phyloP scores from a whole-genome alignment of 2,113 vertebrate species.

The Herpetotheres cachinnans region DNA sequence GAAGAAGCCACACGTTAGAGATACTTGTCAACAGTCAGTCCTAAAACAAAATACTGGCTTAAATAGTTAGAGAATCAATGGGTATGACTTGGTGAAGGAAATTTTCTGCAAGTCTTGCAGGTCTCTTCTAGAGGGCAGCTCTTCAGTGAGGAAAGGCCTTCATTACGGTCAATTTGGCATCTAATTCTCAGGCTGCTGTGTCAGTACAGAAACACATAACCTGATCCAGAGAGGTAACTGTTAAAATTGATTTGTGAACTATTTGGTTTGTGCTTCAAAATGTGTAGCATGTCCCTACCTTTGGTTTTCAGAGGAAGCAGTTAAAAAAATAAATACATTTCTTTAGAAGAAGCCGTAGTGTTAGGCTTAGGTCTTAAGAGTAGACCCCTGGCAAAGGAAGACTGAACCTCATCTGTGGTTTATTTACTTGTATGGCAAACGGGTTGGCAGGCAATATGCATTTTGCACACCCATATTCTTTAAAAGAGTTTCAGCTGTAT shows the following conservation, averaged over 20 bases:
- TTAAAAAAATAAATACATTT: not conserved
- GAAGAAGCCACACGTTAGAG: not conserved
- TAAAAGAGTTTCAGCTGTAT: not conserved
- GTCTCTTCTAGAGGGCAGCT: not conserved
- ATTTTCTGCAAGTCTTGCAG: not conserved
- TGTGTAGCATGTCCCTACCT: not conserved
- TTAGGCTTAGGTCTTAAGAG: not conserved
- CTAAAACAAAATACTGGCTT: not conserved
- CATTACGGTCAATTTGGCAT: not conserved
- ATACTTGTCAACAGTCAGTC: not conserved
- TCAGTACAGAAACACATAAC: not conserved
- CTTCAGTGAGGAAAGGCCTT: not conserved
- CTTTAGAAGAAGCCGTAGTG: not conserved
- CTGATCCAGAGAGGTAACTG: not conserved
- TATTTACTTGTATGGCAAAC: not conserved
- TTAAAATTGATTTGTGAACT: not conserved
- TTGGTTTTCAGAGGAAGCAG: not conserved
- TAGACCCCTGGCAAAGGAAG: not conserved
- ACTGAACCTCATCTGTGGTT: not conserved
- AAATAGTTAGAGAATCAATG: not conserved
- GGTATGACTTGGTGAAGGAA: not conserved
- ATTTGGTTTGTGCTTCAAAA: not conserved
- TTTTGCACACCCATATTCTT: not conserved
- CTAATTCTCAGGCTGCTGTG: not conserved
- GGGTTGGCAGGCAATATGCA: not conserved